These are phyloP conservation scores for Rhopalosiphum maidis DNA, from an alignment of 1,140 invertebrate species.

Conservation along the genomic window DNA sequence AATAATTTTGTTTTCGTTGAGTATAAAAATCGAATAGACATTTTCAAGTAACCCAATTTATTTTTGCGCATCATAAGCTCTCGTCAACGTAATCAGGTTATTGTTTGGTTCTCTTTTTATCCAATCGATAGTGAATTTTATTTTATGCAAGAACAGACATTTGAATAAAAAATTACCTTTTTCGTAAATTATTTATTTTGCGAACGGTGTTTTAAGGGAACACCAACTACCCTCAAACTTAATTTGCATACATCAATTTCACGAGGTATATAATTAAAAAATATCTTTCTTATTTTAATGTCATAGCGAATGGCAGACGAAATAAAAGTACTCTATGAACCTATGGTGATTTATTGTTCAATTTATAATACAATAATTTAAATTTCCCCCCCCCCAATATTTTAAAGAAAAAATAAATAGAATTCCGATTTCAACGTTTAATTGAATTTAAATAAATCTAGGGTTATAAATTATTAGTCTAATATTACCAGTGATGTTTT, in stretches of 20 bases:
- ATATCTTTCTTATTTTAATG: not conserved
- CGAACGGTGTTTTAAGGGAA: not conserved
- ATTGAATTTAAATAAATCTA: not conserved
- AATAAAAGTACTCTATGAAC: not conserved
- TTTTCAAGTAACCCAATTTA: conserved; percentile 39
- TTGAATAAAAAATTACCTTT: not conserved
- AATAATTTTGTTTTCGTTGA: not conserved
- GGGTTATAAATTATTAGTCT: not conserved
- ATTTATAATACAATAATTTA: not conserved
- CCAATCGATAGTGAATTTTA: conserved; percentile 5
- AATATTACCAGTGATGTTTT: not conserved
- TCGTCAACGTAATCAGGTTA: not conserved
- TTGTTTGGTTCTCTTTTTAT: conserved; percentile 17
- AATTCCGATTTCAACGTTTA: not conserved
- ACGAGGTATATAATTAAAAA: not conserved
- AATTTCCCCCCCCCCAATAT: not conserved
- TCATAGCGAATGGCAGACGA: not conserved
- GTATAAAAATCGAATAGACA: conserved; percentile 5
- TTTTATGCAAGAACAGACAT: conserved; percentile 13
- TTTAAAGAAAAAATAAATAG: not conserved
- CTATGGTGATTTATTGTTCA: not conserved
- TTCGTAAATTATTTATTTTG: not conserved
- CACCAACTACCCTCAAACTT: not conserved
- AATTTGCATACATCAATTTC: not conserved
- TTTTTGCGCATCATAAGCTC: conserved; percentile 12